Percentiles rank a stretch among this genome's conserved stretches.
Conservation (phyloP, 2,113 vertebrate species). For the Dermatemys mawii region DNA sequence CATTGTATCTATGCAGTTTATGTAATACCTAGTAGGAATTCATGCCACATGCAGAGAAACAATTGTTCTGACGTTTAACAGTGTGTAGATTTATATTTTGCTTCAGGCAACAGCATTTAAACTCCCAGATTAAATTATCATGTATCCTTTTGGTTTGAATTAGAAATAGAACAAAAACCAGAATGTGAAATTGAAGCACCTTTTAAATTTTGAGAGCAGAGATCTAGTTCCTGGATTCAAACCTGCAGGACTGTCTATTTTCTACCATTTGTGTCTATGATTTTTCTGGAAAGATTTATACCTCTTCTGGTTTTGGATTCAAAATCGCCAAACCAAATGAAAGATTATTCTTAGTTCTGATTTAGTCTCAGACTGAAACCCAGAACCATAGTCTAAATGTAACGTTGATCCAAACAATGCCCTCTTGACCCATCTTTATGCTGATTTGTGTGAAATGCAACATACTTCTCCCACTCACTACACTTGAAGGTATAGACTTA, state of each 20-base stretch:
- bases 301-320: conserved; percentile 24
- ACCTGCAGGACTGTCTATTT: neutral
- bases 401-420: neutral
- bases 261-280: neutral
- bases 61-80: neutral
- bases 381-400: conserved; percentile 1
- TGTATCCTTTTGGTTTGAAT: neutral
- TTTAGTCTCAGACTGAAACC: conserved; percentile 7
- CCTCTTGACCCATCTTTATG: neutral
- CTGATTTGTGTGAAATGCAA: neutral
- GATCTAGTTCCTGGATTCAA: neutral
- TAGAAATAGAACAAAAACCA: neutral
- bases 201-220: neutral
- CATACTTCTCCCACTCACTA: neutral
- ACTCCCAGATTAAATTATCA: neutral
- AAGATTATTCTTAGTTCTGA: conserved; percentile 31
- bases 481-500: neutral
- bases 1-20: neutral
- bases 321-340: conserved; percentile 38
- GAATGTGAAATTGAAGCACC: neutral
- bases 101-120: neutral
- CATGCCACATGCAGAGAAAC: neutral
- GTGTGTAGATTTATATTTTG: fast-evolving
- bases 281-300: neutral
- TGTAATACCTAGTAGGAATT: neutral